phyloP scores from a whole-genome alignment of 2,888 invertebrate genomes.

The Orthosia cruda region DNA sequence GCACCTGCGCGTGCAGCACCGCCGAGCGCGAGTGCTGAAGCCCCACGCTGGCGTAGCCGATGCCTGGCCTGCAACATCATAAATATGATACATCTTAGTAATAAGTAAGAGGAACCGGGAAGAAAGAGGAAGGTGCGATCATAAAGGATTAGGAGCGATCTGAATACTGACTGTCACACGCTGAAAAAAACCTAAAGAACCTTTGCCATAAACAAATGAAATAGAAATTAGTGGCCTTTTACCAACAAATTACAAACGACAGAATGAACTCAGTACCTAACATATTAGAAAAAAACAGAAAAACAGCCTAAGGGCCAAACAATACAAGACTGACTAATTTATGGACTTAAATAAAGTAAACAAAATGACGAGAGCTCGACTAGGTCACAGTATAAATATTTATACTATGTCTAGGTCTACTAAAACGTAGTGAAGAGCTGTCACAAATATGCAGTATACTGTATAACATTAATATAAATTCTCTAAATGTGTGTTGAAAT shows the following conservation, averaged over 20 bases:
- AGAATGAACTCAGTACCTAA: no score
- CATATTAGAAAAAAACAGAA: no score
- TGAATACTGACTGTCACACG: background rate
- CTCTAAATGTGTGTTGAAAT: background rate
- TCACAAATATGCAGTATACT: no score
- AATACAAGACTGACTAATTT: no score
- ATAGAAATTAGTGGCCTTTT: background rate
- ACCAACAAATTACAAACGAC: no score
- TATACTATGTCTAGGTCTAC: no score
- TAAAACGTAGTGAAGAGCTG: no score
- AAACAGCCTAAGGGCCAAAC: no score
- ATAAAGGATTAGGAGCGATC: background rate
- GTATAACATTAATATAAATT: background rate
- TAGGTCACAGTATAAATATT: no score
- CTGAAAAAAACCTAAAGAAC: no score
- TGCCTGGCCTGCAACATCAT: slow-evolving; percentile 84
- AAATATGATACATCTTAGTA: slow-evolving; percentile 2
- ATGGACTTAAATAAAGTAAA: no score
- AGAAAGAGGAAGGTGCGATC: background rate
- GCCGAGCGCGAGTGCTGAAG: slow-evolving; percentile 95
- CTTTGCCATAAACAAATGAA: background rate
- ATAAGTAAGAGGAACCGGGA: background rate
- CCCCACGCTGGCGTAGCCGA: slow-evolving; percentile 87
- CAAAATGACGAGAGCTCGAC: no score
- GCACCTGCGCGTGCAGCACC: slow-evolving; percentile 93